Percentiles rank a stretch among this genome's conserved stretches.
Conservation (phyloP, 2,888 invertebrate species). For the Steinernema carpocapsae region DNA sequence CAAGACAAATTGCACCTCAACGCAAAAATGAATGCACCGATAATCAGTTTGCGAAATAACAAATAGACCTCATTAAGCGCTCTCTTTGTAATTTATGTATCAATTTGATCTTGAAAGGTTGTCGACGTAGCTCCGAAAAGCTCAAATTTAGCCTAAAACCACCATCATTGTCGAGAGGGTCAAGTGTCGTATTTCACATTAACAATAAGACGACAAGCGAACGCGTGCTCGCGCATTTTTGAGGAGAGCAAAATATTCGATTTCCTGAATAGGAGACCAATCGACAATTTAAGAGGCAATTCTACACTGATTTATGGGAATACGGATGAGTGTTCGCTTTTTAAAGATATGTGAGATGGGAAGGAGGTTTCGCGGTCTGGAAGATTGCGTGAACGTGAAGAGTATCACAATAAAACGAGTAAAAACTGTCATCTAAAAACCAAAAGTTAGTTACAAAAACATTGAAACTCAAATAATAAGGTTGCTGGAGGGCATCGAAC, state of each 20-base stretch:
- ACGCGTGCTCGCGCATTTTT: no score
- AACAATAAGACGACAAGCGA: background rate
- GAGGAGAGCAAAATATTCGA: slow-evolving; percentile 7
- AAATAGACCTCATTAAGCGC: background rate
- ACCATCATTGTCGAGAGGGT: background rate
- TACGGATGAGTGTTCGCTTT: background rate
- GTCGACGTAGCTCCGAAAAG: no score
- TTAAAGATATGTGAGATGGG: no score
- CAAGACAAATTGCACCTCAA: background rate
- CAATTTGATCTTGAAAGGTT: no score
- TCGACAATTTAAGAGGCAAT: background rate
- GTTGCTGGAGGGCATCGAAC: no score
- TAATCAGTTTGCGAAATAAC: background rate
- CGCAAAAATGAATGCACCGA: background rate
- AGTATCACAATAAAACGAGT: no score
- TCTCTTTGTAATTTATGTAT: no score
- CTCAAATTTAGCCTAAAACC: background rate
- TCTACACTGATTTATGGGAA: slow-evolving; percentile 6
- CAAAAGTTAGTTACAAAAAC: no score
- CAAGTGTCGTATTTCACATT: slow-evolving; percentile 21
- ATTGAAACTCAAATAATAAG: no score
- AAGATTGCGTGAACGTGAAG: no score
- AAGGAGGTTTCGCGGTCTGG: no score
- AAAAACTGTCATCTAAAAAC: no score
- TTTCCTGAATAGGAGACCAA: background rate